A percentile compares a stretch with the other conserved stretches of the same genome.
Evolutionary conservation across 1,140 invertebrate species (phyloP).

Genomic region (Campoletis sonorensis): DNA sequence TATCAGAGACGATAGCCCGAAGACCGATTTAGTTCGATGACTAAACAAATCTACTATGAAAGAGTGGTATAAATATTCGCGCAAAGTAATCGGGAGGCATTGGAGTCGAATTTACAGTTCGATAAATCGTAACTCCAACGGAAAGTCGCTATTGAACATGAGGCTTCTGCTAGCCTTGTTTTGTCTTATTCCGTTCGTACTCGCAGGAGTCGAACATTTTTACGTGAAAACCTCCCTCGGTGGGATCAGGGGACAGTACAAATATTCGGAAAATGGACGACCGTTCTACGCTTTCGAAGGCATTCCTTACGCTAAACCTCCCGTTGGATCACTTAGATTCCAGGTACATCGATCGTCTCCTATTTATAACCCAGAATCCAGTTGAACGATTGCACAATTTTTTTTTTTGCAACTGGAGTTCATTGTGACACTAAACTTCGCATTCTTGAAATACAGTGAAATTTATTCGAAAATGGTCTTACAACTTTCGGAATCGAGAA

Average conservation of each 20-base stretch:
- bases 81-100: background rate
- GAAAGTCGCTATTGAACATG: conserved; percentile 33
- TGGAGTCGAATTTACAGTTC: background rate
- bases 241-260: conserved; percentile 67
- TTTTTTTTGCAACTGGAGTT: background rate
- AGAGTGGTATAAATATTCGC: conserved; percentile 8
- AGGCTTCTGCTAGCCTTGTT: conserved; percentile 45
- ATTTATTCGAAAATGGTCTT: too few relatives aligned
- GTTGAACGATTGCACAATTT: too few relatives aligned
- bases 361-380: background rate
- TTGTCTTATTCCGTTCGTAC: conserved; percentile 44
- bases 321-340: conserved; percentile 78
- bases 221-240: conserved; percentile 65
- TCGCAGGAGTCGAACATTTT: conserved; percentile 51
- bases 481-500: too few relatives aligned
- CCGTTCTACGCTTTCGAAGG: conserved; percentile 78
- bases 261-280: conserved; percentile 66
- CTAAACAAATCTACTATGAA: background rate
- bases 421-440: background rate
- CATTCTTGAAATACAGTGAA: too few relatives aligned
- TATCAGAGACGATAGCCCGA: background rate
- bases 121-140: background rate
- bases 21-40: background rate
- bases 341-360: conserved; percentile 67
- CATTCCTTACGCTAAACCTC: conserved; percentile 81